phyloP scores from a whole-genome alignment of 1,140 invertebrate species.

The Ericerus pela region DNA sequence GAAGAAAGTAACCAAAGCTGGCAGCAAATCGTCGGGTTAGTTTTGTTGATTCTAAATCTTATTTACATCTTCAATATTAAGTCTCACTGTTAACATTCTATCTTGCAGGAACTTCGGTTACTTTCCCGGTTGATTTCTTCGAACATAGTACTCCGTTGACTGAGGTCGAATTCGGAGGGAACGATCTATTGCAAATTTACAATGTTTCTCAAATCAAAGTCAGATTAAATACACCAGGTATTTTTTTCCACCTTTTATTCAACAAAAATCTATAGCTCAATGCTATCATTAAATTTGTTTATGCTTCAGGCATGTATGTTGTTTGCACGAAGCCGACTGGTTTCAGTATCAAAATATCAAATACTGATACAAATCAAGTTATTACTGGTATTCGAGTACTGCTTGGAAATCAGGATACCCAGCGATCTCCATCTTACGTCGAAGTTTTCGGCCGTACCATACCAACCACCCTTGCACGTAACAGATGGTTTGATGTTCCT shows the following conservation, averaged over 20 bases:
- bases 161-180: conserved; percentile 90
- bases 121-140: conserved; percentile 92
- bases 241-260: neutral
- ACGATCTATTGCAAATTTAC: conserved; percentile 88
- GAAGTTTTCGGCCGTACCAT: conserved; percentile 68
- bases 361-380: conserved; percentile 72
- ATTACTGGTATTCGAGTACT: conserved; percentile 75
- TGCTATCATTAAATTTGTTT: conserved; percentile 55
- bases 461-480: conserved; percentile 49
- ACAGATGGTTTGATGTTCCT: conserved; percentile 90
- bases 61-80: neutral
- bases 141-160: conserved; percentile 81
- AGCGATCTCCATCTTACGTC: conserved; percentile 65
- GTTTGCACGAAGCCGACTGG: conserved; percentile 75
- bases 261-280: neutral
- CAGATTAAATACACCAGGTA: conserved; percentile 71
- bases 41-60: neutral
- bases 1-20: conserved; percentile 41
- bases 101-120: conserved; percentile 31
- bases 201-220: conserved; percentile 89
- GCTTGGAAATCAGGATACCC: conserved; percentile 71
- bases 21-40: conserved; percentile 36
- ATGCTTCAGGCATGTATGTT: conserved; percentile 58
- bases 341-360: conserved; percentile 76
- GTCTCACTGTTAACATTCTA: neutral